Evolutionary conservation across 35 echinoderm and acorn worm species (phyloP), one percentile per base, ranked within the genome.

Genomic region (Lytechinus pictus): DNA sequence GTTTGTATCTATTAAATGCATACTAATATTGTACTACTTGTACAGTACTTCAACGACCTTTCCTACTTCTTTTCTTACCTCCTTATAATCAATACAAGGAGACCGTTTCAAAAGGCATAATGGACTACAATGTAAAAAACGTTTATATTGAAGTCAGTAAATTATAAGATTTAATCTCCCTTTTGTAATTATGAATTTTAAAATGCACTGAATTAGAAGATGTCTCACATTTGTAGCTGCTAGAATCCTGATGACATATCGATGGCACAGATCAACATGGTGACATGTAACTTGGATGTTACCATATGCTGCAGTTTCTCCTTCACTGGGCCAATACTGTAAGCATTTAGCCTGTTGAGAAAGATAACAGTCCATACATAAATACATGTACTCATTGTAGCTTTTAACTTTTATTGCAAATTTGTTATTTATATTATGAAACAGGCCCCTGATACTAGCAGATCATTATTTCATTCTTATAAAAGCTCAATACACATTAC

Each of bases 201-300:
- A 7, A 89, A 89, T 52, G 27, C 13, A 51, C 3, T 11, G 29
- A 90, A 5, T 14, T 14, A 9, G 29, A 52, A 54, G 29, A 13
- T 93, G 1, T 53, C 92, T 93, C 28, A 93, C 92, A 57, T 93
- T 93, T 54, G 54, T 93, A 27, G 54, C 28, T 6, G 57, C 28
- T 24, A 93, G 27, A 54, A 93, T 54, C 53, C 92, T 54, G 52
- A 93, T 93, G 92, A 93, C 92, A 57, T 93, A 93, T 54, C 53
- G 92, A 57, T 93, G 54, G 55, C 8, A 57, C 4, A 93, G 19
- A 29, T 93, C 92, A 11, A 53, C 92, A 33, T n/a, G 92, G n/a
- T 93, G 92, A 57, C 92, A 93, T 28, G 92, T 93, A 27, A 93
- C 92, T 13, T 27, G 21, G 28, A 93, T 93, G 53, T 19, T 57